Base-by-base conservation (phyloP, 1,140 invertebrate genomes). In the Apis florea region DNA sequence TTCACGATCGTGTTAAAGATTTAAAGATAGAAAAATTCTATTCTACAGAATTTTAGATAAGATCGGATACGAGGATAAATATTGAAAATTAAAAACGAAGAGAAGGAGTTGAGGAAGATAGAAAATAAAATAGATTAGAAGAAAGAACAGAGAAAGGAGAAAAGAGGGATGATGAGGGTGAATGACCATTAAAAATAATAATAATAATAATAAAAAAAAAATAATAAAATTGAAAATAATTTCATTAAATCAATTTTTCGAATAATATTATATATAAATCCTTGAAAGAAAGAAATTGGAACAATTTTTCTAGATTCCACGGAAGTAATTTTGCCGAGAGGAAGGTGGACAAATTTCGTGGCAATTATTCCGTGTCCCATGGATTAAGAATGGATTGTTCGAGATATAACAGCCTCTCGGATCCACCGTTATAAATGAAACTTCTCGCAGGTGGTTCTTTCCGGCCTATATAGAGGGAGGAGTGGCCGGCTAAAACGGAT, bases 401-500 rank as follows among this genome's bases (percentile, higher is more conserved):
- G 26, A 56, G 56, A 31, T 24, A 58, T 51, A 51, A 2, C 26
- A 56, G 31, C 17, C 51, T 49, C 51, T n/a, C 66, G 5, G 67
- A 66, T 63, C 68, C 68, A 21, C 51, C 53, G 26, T 83, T 82
- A 74, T 69, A 83, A 85, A 83, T 83, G 75, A 83, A 83, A 71
- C 51, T 73, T 53, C 56, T 83, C 74, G 74, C 80, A 77, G 83
- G 79, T 66, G 79, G 72, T 58, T 77, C 74, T 76, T 63, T 69
- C 58, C 17, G 76, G 64, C 56, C 74, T 56, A 76, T 51, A 24
- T 31, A 47, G n/a, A n/a, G 24, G 59, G 79, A 71, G 47, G 74
- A 70, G 79, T 40, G 51, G 49, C 61, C n/a, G 64, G 77, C 71
- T 83, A 86, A 86, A 91, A 85, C 90, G 90, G 90, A 91, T 91